A percentile compares a stretch with the other conserved stretches of the same genome.
Conservation (phyloP, 2,113 vertebrate genomes). For the Pipra filicauda region DNA sequence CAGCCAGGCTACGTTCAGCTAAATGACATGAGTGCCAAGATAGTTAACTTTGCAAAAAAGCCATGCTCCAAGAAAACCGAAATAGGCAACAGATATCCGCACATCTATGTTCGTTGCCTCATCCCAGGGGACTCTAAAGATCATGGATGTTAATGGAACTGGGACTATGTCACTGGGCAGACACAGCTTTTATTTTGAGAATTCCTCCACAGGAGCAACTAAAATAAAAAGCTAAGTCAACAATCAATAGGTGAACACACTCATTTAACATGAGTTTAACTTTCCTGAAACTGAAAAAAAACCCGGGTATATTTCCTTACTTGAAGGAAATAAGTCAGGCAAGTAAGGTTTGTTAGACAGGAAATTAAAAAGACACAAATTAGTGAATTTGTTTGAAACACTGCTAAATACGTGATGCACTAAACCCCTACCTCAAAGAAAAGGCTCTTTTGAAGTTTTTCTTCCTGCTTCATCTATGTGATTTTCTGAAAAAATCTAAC, state of each 20-base stretch:
- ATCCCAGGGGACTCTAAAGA: background rate
- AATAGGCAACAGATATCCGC: background rate
- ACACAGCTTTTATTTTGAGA: background rate
- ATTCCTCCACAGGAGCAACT: background rate
- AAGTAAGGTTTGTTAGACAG: background rate
- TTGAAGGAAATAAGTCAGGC: background rate
- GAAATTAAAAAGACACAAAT: background rate
- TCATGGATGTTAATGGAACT: background rate
- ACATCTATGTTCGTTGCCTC: background rate
- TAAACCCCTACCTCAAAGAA: background rate
- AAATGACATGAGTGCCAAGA: background rate
- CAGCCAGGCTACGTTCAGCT: background rate
- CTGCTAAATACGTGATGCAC: background rate
- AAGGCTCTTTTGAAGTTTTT: background rate
- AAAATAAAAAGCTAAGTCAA: background rate
- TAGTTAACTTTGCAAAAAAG: background rate
- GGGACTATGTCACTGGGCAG: background rate
- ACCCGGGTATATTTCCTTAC: background rate
- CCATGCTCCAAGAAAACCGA: background rate
- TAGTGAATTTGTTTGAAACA: background rate
- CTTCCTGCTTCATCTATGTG: background rate
- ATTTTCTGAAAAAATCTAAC: background rate
- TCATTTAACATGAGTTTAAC: background rate
- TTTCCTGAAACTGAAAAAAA: background rate
- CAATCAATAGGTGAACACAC: background rate